Base-by-base conservation (phyloP, 1,140 invertebrate genomes). In the Platyscapa corneri region DNA sequence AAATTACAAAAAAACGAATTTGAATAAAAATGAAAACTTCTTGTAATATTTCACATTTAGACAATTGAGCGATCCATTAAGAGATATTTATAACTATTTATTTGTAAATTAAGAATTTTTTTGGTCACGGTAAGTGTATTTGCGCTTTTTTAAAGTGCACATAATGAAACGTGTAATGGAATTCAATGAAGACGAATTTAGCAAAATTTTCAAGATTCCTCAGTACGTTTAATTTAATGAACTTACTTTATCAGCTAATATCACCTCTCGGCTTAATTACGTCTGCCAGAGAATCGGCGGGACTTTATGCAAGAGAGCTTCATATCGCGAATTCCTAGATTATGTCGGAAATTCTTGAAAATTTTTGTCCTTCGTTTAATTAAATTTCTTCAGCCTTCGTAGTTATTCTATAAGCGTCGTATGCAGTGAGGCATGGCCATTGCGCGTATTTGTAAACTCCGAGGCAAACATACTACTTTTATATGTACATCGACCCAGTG, bases 331-430 rank as follows among this genome's bases (percentile, higher is more conserved):
- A 78, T 84, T 76, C 42, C 56, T 64, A 32, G 56, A 77, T 76
- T 83, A 83, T 77, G 82, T 56, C 7, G 74, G 0, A 56, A 76
- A 83, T 83, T 84, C 82, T 84, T 77, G 60, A 77, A 84, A 84
- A 84, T 70, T 84, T 77, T 83, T 67, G 60, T 56, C 82, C 64
- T 76, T 77, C 39, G 37, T 53, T 84, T 77, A 78, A 84, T 84
- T 77, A 78, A 84, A 84, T 84, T 84, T 67, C 56, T 84, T 56
- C 14, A 37, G 30, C 16, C 70, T 37, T 82, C 0, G 53, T 30
- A 30, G 72, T 46, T 27, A 37, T 32, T 32, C 23, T 64, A 32
- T 83, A 60, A 60, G n/a, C 18, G 42, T 2, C 65, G 46, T 30
- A 72, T 82, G 67, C 46, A 74, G 67, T 60, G 49, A 60, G 27